Conservation (phyloP, 2,797 vertebrate species). For the Sebastolobus alascanus region DNA sequence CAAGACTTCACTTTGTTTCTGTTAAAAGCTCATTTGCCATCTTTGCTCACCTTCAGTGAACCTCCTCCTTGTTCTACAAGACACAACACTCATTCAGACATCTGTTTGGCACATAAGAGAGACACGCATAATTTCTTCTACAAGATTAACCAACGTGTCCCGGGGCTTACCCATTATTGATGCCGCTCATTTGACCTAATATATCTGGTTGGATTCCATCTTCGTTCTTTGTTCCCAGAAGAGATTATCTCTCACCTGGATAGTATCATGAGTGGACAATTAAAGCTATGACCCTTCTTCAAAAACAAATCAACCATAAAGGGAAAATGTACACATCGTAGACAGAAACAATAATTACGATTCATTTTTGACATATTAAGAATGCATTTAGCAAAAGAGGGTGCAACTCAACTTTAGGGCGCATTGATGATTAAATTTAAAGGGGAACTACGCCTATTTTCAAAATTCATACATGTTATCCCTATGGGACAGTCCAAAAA, state of each 20-base stretch:
- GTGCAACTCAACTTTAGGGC: background rate
- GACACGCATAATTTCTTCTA: slow-evolving; percentile 18
- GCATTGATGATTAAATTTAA: background rate
- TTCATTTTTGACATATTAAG: background rate
- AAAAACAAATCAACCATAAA: slow-evolving; percentile 10
- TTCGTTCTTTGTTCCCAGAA: slow-evolving; percentile 9
- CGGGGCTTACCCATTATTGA: slow-evolving; percentile 33
- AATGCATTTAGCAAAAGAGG: background rate
- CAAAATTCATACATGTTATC: background rate
- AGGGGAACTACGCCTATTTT: background rate
- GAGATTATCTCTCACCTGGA: background rate
- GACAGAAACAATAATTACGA: background rate
- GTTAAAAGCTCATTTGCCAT: slow-evolving; percentile 34
- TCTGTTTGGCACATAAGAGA: slow-evolving; percentile 20
- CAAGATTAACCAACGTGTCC: slow-evolving; percentile 16
- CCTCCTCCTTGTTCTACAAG: slow-evolving; percentile 14
- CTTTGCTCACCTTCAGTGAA: slow-evolving; percentile 15
- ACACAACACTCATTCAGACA: slow-evolving; percentile 24
- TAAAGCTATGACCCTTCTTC: background rate
- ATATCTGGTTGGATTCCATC: background rate
- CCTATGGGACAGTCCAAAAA: background rate
- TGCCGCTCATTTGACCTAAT: slow-evolving; percentile 27
- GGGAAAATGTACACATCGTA: background rate
- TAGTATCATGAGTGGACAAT: background rate
- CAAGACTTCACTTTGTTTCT: slow-evolving; percentile 41